Evolutionary conservation across 2,888 invertebrate genomes (phyloP), one percentile per base, ranked within the genome.

Genomic region (Amphiduros pacificus): DNA sequence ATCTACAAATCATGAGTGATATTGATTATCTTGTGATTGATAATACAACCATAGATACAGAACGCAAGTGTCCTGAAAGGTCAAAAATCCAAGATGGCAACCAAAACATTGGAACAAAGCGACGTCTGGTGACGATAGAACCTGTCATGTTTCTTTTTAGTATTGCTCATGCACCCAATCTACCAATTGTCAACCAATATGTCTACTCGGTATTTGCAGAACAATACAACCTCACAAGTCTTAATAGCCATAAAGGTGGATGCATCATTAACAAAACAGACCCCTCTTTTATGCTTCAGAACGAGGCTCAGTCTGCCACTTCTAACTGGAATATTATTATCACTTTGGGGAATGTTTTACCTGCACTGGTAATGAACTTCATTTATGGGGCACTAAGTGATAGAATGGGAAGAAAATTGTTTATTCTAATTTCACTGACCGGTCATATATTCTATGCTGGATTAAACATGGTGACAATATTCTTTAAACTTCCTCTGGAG

Each of bases 361-460:
- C 55, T 3, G 22, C 41, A 6, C 5, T 55, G 26, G 9, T 40
- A 6, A 24, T 41, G 26, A 41, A 36, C 44, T 26, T 27, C 1
- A 28, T 36, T 28, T 27, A 40, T 24, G 55, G 55, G 2, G 40
- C 41, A 3, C 41, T 40, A 24, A 55, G 55, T n/a, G 55, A 55
- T 27, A 40, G 11, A 14, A 27, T 22, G n/a, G 55, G 55, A 26
- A 36, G 55, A 2, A 55, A 55, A 27, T 2, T 41, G 41, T 28
- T 41, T 1, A 32, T 55, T 11, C 5, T 55, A 2, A 17, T 20
- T 2, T 41, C 55, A 6, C 40, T 55, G 5, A n/a, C 40, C 6
- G 55, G 55, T 20, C 2, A 1, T 3, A 11, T 40, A 9, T 20
- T 55, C 2, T 20, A 41, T 28, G 36, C 26, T 9, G 2, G 28